A percentile compares a stretch with the other conserved stretches of the same genome.
phyloP scores from a whole-genome alignment of 2,888 invertebrate genomes.

The Alsophila aescularia region DNA sequence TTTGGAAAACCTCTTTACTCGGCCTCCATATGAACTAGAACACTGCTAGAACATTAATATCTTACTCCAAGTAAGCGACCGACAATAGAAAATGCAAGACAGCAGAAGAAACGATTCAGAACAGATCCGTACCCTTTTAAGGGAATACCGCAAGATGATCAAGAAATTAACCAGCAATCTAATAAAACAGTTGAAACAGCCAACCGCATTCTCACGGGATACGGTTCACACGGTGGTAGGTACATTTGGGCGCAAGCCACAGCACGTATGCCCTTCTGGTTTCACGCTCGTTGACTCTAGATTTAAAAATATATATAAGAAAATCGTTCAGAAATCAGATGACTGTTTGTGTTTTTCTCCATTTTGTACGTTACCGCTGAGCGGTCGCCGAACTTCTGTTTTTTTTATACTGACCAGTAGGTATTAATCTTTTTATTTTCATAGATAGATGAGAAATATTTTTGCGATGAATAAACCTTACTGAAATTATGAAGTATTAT shows the following conservation, averaged over 20 bases:
- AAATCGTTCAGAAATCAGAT: constrained; percentile 45
- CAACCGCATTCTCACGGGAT: constrained; percentile 74
- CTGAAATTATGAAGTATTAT: too few species aligned
- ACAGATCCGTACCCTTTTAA: constrained; percentile 8
- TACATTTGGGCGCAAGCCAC: constrained; percentile 59
- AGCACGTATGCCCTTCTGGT: constrained; percentile 70
- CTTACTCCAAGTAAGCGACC: too few species aligned
- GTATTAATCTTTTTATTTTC: constrained; percentile 35
- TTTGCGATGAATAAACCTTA: too few species aligned
- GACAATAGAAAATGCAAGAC: not conserved
- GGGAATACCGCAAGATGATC: constrained; percentile 28
- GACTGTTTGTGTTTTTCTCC: constrained; percentile 45
- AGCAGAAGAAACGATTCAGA: not conserved
- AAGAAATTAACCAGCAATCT: constrained; percentile 32
- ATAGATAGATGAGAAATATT: not conserved
- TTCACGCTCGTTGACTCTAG: constrained; percentile 58
- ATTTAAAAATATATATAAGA: constrained; percentile 43
- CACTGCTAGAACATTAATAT: too few species aligned
- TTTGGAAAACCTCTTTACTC: too few species aligned
- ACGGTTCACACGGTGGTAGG: constrained; percentile 60
- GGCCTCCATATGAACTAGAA: too few species aligned
- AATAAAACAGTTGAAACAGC: constrained; percentile 44
- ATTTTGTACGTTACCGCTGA: constrained; percentile 41
- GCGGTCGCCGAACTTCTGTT: constrained; percentile 45
- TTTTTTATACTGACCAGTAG: constrained; percentile 32